Evolutionary conservation across 2,888 invertebrate genomes (phyloP).

Genomic region (Noctua fimbriata): DNA sequence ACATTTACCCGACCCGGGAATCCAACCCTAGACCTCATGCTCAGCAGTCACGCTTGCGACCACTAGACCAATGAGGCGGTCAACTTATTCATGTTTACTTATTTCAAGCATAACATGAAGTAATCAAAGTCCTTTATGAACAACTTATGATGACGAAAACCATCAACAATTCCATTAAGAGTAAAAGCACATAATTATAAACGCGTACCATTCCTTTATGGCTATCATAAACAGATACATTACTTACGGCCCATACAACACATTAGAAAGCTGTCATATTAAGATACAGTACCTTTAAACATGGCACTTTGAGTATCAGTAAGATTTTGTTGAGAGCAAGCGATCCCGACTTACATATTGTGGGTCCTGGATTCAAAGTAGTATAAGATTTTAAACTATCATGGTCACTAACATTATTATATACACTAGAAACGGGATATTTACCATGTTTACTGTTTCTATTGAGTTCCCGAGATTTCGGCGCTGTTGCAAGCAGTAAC

Average conservation of each 20-base stretch:
- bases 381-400: too few relatives aligned
- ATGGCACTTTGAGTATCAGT: not conserved
- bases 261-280: constrained; percentile 32
- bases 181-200: constrained; percentile 36
- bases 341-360: not conserved
- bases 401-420: too few relatives aligned
- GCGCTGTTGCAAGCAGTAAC: too few relatives aligned
- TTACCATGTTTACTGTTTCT: too few relatives aligned
- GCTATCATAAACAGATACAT: constrained; percentile 57
- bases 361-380: not conserved
- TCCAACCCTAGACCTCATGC: too few relatives aligned
- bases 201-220: constrained; percentile 32
- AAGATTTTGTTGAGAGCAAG: not conserved
- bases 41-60: too few relatives aligned
- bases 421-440: too few relatives aligned
- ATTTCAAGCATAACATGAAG: not conserved
- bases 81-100: too few relatives aligned
- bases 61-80: too few relatives aligned
- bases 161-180: constrained; percentile 47
- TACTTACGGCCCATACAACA: constrained; percentile 46
- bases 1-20: too few relatives aligned
- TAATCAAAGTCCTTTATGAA: not conserved
- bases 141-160: constrained; percentile 29
- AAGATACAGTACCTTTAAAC: constrained; percentile 1
- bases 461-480: too few relatives aligned